Percentiles rank a stretch among this genome's conserved stretches.
Conservation (phyloP, 64 coral and sea anemone genomes). For the Trachythela sp. region DNA sequence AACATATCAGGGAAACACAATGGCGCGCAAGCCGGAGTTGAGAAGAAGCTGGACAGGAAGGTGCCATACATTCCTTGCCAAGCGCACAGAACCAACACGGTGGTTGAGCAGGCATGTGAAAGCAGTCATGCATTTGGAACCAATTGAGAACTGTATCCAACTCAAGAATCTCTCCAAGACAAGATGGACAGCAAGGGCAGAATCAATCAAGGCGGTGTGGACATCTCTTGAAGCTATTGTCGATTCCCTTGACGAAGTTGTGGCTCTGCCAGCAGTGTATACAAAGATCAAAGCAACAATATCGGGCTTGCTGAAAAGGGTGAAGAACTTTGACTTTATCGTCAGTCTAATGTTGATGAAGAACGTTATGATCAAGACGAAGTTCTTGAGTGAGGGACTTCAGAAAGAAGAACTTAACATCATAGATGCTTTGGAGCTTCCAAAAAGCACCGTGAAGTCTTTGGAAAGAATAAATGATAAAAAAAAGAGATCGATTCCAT, state of each 20-base stretch:
- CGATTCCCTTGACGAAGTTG: neutral
- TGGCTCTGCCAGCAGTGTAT: neutral
- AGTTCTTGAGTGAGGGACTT: neutral
- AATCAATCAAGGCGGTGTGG: neutral
- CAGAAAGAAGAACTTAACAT: neutral
- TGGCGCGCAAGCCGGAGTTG: neutral
- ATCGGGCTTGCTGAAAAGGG: neutral
- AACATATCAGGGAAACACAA: neutral
- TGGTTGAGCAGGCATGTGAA: neutral
- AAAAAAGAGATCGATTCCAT: neutral
- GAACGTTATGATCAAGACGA: neutral
- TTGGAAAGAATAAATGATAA: neutral
- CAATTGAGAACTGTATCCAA: neutral
- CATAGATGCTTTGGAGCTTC: neutral
- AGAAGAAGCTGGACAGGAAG: neutral
- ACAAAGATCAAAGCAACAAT: neutral
- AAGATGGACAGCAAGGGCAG: neutral
- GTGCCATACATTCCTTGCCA: too few relatives aligned
- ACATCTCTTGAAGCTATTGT: too few relatives aligned
- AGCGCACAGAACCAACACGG: too few relatives aligned
- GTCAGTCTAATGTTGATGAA: neutral
- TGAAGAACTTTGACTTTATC: neutral
- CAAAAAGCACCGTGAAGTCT: neutral
- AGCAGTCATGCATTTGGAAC: neutral
- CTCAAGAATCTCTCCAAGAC: neutral